Percentiles rank a stretch among this genome's conserved stretches.
These are phyloP conservation scores for Ennomos fuscantarius DNA, from an alignment of 2,888 invertebrate genomes.

Conservation along the genomic window DNA sequence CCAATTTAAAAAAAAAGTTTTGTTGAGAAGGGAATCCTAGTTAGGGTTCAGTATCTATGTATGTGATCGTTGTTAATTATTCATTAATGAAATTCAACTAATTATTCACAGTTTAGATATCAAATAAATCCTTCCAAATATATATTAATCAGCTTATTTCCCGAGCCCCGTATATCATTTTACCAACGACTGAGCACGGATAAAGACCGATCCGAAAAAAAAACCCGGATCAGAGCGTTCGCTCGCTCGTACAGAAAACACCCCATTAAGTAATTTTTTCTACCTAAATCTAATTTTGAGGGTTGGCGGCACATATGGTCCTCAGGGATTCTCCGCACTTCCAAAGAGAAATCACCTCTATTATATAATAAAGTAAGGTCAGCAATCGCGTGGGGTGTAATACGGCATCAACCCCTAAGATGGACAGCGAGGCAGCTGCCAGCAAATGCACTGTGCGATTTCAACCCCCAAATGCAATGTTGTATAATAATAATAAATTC, in stretches of 20 bases:
- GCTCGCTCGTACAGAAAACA: conserved; percentile 77
- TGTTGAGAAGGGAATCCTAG: too few relatives aligned
- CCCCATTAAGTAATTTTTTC: conserved; percentile 83
- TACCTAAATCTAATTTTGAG: conserved; percentile 77
- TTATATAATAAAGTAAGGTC: conserved; percentile 29
- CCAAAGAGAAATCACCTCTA: conserved; percentile 46
- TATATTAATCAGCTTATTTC: conserved; percentile 34
- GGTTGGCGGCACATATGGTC: conserved; percentile 78
- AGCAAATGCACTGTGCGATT: conserved; percentile 70
- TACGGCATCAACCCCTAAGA: conserved; percentile 48
- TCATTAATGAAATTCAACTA: background rate
- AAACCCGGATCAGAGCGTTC: conserved; percentile 58
- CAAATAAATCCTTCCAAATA: conserved; percentile 28
- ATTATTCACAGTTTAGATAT: conserved; percentile 29
- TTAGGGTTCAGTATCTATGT: too few relatives aligned
- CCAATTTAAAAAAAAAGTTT: too few relatives aligned
- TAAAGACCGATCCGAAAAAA: conserved; percentile 57
- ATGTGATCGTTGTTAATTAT: too few relatives aligned
- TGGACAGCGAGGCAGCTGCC: conserved; percentile 69
- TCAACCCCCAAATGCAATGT: conserved; percentile 75
- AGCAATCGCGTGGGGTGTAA: conserved; percentile 38
- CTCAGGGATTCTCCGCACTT: conserved; percentile 60
- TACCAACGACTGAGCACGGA: conserved; percentile 46
- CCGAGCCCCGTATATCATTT: conserved; percentile 47
- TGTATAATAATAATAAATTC: conserved; percentile 81